phyloP scores from a whole-genome alignment of 2,888 invertebrate genomes.

The Xylophagus ater region DNA sequence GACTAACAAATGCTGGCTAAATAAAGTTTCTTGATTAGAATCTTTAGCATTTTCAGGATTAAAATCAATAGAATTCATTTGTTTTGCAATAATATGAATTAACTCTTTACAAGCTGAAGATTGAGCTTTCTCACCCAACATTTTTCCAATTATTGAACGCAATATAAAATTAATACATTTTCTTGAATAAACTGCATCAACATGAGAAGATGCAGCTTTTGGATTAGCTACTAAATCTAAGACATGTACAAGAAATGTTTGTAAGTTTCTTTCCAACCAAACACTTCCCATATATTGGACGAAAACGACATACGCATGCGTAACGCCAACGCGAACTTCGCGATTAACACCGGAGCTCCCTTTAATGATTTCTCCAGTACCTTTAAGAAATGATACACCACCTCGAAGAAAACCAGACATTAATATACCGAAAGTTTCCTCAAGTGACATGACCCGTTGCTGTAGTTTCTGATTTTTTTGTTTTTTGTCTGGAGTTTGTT shows the following conservation, averaged over 20 bases:
- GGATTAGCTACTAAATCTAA: constrained; percentile 90
- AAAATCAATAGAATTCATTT: constrained; percentile 91
- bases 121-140: constrained; percentile 95
- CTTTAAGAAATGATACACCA: constrained; percentile 87
- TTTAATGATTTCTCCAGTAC: constrained; percentile 89
- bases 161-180: constrained; percentile 95
- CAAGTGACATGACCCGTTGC: constrained; percentile 56
- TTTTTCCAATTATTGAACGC: constrained; percentile 80
- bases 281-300: constrained; percentile 85
- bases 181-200: constrained; percentile 94
- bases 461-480: constrained; percentile 11
- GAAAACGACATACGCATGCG: constrained; percentile 93
- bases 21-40: constrained; percentile 78
- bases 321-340: constrained; percentile 94
- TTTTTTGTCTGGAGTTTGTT: constrained; percentile 49
- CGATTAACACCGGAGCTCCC: constrained; percentile 86
- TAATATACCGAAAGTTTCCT: constrained; percentile 82
- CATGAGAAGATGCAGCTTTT: constrained; percentile 90
- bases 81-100: constrained; percentile 79
- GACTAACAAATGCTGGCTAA: constrained; percentile 81
- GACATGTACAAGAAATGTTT: constrained; percentile 75
- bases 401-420: constrained; percentile 92
- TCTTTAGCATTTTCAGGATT: constrained; percentile 88
- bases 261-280: constrained; percentile 91
- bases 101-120: constrained; percentile 91